A percentile compares a stretch with the other conserved stretches of the same genome.
Evolutionary conservation across 2,113 vertebrate genomes (phyloP).

Genomic region (Forbesichthys agassizii): DNA sequence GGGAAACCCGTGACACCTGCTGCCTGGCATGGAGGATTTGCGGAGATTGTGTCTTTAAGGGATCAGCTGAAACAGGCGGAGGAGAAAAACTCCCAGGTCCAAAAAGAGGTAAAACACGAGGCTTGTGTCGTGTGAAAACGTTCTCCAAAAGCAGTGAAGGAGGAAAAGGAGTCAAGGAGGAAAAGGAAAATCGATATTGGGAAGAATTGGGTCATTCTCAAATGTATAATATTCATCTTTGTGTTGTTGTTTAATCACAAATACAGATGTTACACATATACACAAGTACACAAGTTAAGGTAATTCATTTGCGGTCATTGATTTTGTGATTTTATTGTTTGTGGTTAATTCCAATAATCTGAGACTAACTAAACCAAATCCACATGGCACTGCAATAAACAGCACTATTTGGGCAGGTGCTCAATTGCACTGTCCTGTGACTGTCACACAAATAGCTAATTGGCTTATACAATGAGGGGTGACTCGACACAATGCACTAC

Average conservation of each 20-base stretch:
- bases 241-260: too few relatives aligned
- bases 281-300: neutral
- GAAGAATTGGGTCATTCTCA: neutral
- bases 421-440: neutral
- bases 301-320: neutral
- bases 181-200: neutral
- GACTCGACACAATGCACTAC: neutral
- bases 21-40: slow-evolving; percentile 73
- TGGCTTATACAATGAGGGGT: neutral
- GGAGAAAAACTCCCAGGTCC: slow-evolving; percentile 76
- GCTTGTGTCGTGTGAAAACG: neutral
- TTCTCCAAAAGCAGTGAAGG: neutral
- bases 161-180: neutral
- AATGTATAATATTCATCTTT: neutral
- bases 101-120: slow-evolving; percentile 75
- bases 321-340: neutral
- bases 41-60: slow-evolving; percentile 76
- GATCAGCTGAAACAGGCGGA: slow-evolving; percentile 82
- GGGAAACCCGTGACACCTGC: slow-evolving; percentile 74
- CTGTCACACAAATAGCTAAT: slow-evolving; percentile 5
- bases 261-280: too few relatives aligned
- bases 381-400: neutral
- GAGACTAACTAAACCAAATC: neutral
- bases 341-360: neutral
- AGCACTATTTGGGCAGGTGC: neutral